Base-by-base conservation (phyloP, 2,888 invertebrate genomes). In the Machimus rusticus region DNA sequence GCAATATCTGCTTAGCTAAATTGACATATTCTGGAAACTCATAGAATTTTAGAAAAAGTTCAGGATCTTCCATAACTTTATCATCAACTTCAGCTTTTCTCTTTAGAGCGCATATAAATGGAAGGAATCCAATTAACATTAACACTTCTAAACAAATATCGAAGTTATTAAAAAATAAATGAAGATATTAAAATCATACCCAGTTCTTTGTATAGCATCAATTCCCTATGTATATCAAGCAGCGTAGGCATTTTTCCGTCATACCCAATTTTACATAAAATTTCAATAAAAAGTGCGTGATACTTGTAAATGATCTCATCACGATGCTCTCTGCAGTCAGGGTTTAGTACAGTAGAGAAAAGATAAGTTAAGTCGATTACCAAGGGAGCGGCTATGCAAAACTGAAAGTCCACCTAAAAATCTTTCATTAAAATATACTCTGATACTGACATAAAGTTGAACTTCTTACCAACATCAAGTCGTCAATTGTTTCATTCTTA, bases 351-450 rank as follows among this genome's bases (percentile, higher is more conserved):
- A 77, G 87, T 28, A 23, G 87, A 87, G 0, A 88, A 31, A 4
- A 66, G 16, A 78, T 88, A 89, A 5, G 86, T 55, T 1, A 89
- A 5, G 85, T 89, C 89, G 78, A 89, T 87, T 14, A 76, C 81
- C 12, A 88, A 86, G n/a, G 89, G 81, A 51, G 84, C 87, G 86
- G 88, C 88, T n/a, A 88, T 57, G 28, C 87, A 84, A n/a, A 89
- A 19, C 87, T 89, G 88, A 78, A 89, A 89, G 86, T 89, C 89
- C 37, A 89, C 28, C 89, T 89, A 19, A 78, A 74, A 84, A 5
- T 74, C 57, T 1, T 4, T 19, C 3, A 2, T 39, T 46, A 9
- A 19, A 84, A 12, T 74, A 9, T 34, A 8, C n/a, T n/a, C n/a
- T 74, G 5, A 66, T 9, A 39, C n/a, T 74, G 5, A 66, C 4